Conservation (phyloP, 2,888 invertebrate species). For the Ethmia dodecea region DNA sequence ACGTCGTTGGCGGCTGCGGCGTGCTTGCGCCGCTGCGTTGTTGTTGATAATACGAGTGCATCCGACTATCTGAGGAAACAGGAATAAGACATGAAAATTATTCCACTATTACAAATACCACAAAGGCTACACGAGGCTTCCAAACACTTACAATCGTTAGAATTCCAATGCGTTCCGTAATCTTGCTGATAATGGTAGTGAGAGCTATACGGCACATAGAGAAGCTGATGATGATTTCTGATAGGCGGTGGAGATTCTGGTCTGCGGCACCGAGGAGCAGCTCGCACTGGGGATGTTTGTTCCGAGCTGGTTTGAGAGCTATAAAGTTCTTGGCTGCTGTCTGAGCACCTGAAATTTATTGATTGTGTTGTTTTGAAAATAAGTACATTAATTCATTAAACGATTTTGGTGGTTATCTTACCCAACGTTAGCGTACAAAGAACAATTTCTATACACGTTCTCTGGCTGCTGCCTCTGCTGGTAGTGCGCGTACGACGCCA, state of each 20-base stretch:
- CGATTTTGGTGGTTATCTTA: conserved; percentile 25
- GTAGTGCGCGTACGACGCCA: conserved; percentile 33
- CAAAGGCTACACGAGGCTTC: background rate
- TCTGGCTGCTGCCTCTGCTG: conserved; percentile 55
- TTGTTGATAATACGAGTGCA: conserved; percentile 44
- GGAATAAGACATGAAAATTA: background rate
- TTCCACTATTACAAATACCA: background rate
- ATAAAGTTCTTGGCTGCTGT: conserved; percentile 68
- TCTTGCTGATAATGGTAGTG: conserved; percentile 64
- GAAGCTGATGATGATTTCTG: conserved; percentile 82
- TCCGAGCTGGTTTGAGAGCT: conserved; percentile 68
- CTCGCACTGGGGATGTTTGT: conserved; percentile 63
- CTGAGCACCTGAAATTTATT: conserved; percentile 49
- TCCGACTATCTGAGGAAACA: conserved; percentile 27
- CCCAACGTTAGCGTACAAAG: conserved; percentile 69
- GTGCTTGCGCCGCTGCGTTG: conserved; percentile 36
- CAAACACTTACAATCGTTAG: conserved; percentile 49
- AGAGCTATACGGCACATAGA: conserved; percentile 82
- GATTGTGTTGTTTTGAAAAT: background rate
- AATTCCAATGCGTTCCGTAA: conserved; percentile 46
- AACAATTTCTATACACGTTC: conserved; percentile 72
- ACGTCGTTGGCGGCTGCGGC: conserved; percentile 29
- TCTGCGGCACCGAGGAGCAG: conserved; percentile 58
- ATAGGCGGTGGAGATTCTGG: conserved; percentile 85
- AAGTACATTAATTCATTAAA: background rate